Evolutionary conservation across 2,797 vertebrate species (phyloP), one percentile per base, ranked within the genome.

Genomic region (Petrocephalus sullivani): DNA sequence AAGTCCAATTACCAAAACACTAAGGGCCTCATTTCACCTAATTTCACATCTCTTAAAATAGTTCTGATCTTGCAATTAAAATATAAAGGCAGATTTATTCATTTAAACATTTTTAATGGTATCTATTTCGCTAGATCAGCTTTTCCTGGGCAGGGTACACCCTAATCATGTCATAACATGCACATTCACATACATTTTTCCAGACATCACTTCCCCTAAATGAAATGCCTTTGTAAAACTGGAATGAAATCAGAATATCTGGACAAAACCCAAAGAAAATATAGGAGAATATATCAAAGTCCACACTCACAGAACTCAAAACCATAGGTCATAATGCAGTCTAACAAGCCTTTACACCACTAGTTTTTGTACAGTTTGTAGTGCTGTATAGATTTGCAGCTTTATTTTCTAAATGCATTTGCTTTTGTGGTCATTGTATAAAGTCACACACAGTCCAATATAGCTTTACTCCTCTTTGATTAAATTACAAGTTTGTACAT

Each of bases 1-100:
- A 61, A 81, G 82, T 60, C 78, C 78, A 46, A 83, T 83, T 83
- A 83, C 84, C 23, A 56, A 37, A 87, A 61, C 56, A 87, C 37
- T 58, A 87, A 56, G 49, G 28, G 58, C 53, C 51, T 7, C 37
- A 87, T 87, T 37, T 86, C 54, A 56, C 84, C 10, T 84, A 53
- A 84, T 84, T 56, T 84, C 82, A 57, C 54, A 28, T 33, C 21
- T 33, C 84, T 58, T 56, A 86, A 56, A 56, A 86, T 86, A 86
- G 5, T 86, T 86, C 9, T 12, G 56, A 86, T 56, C 23, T 57
- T 33, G 54, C 84, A 56, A 58, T 58, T 86, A 60, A 58, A 28
- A 60, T 86, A 41, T 28, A 56, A 56, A 86, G 51, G 16, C 33
- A 28, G 21, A 86, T 86, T 86, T 83, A 83, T 21, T 49, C 7